These are phyloP conservation scores for Siphamia tubifer DNA, from an alignment of 2,113 vertebrate species.

Conservation along the genomic window DNA sequence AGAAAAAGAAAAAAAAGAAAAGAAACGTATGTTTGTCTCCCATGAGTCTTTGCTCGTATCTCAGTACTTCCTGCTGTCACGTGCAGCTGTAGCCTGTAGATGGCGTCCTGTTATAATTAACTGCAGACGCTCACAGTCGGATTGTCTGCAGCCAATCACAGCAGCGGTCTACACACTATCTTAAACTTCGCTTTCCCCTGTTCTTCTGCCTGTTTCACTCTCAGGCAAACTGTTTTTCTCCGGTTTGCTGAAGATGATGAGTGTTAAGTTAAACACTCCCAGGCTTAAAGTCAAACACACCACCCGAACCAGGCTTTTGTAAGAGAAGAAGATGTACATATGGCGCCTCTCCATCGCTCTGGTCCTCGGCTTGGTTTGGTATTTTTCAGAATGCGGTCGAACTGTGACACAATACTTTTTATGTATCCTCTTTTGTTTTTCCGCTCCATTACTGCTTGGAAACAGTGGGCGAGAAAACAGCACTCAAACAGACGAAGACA, in stretches of 20 bases:
- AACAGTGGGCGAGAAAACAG: conserved; percentile 40
- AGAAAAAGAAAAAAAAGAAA: too few relatives aligned
- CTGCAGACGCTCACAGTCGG: not conserved
- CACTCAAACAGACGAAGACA: conserved; percentile 69
- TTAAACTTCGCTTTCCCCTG: conserved; percentile 27
- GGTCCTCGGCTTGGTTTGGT: conserved; percentile 61
- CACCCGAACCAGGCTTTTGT: not conserved
- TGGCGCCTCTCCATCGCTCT: conserved; percentile 58
- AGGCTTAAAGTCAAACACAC: not conserved
- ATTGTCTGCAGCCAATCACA: conserved; percentile 60
- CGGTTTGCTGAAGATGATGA: not conserved
- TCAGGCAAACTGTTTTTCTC: not conserved
- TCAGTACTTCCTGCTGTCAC: not conserved
- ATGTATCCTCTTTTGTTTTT: conserved; percentile 44
- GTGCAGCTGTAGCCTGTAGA: conserved; percentile 34
- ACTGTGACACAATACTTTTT: conserved; percentile 35
- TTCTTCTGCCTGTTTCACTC: not conserved
- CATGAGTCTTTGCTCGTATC: too few relatives aligned
- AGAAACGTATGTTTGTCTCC: too few relatives aligned
- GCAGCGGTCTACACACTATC: not conserved
- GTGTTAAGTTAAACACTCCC: not conserved
- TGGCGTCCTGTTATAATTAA: conserved; percentile 26
- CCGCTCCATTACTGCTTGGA: not conserved
- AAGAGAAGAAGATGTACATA: conserved; percentile 49
- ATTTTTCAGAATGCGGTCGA: conserved; percentile 57